Conservation (phyloP, 1,140 invertebrate species). For the Odontomachus brunneus region DNA sequence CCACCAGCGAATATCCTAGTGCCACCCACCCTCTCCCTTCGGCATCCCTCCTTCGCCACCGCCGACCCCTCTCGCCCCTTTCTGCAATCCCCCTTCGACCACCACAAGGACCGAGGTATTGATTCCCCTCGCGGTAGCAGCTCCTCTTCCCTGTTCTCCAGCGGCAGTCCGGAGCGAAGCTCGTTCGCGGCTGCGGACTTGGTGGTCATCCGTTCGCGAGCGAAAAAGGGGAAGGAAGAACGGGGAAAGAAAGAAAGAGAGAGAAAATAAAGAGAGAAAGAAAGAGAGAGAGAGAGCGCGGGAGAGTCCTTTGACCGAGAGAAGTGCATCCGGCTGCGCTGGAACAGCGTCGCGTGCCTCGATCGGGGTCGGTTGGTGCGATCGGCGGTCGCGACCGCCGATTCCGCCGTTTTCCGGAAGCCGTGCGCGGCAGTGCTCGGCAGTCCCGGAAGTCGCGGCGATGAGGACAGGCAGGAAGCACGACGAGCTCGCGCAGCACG, state of each 20-base stretch:
- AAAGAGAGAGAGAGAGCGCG: not conserved
- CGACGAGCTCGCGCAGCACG: not conserved
- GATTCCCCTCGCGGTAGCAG: slow-evolving; percentile 82
- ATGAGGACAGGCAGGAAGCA: not conserved
- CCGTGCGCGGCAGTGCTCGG: not conserved
- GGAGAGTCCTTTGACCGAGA: not conserved
- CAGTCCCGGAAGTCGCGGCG: slow-evolving; percentile 1
- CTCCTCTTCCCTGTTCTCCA: slow-evolving; percentile 81
- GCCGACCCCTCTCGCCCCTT: slow-evolving; percentile 31
- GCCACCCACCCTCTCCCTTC: slow-evolving; percentile 14
- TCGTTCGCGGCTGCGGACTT: slow-evolving; percentile 77
- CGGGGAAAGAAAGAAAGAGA: not conserved
- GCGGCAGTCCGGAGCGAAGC: slow-evolving; percentile 81
- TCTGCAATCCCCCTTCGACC: slow-evolving; percentile 61
- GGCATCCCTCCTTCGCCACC: slow-evolving; percentile 18
- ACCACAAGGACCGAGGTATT: slow-evolving; percentile 81
- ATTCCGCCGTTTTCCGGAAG: not conserved
- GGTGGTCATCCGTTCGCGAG: slow-evolving; percentile 44
- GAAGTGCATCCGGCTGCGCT: not conserved
- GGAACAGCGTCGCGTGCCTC: not conserved
- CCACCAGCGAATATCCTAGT: slow-evolving; percentile 26
- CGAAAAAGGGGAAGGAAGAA: not conserved
- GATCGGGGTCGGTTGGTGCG: not conserved
- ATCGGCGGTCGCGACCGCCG: not conserved
- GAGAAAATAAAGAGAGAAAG: not conserved